Base-by-base conservation (phyloP, 1,140 invertebrate genomes). In the Euwallacea fornicatus region DNA sequence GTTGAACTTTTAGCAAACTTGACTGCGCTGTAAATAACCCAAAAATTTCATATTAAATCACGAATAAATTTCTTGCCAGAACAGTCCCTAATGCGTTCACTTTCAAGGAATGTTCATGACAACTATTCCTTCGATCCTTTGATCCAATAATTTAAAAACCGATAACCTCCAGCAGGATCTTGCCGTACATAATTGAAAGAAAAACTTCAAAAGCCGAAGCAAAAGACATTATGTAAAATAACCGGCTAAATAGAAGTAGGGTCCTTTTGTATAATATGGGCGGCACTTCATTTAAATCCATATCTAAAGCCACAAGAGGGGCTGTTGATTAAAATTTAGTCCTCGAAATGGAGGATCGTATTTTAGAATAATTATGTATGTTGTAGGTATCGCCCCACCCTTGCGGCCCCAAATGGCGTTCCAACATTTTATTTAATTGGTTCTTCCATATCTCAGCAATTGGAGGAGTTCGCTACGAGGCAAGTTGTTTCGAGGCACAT, bases 201-300 rank as follows among this genome's bases (percentile, higher is more conserved):
- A 68, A 68, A 65, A 65, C 15, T 13, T 47, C 55, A 60, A 56
- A 68, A 59, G 55, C 10, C 44, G 47, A 68, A 44, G 21, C 54
- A 41, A 46, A 54, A 33, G 44, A 70, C 43, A 60, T 46, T 60
- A 64, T 70, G 47, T 53, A 63, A 70, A 70, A 70, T 70, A 70
- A 70, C 53, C 59, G 59, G 46, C 43, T 16, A 69, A 69, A 55
- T 69, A 63, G 56, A 47, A 10, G 68, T 63, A 58, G 68, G 68
- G 68, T 63, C 59, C 60, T 70, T 64, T 50, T 50, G 46, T 63
- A 21, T 21, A 60, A 41, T 63, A 9, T n/a, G 54, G 43, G 59
- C 46, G 60, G 21, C 54, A 70, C 68, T 63, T 70, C 61, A 70
- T 70, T 70, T 63, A 70, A 63, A 70, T 70, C 59, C 68, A 70